Evolutionary conservation across 2,888 invertebrate species (phyloP), one percentile per base, ranked within the genome.

Genomic region (Mylabris sibirica): DNA sequence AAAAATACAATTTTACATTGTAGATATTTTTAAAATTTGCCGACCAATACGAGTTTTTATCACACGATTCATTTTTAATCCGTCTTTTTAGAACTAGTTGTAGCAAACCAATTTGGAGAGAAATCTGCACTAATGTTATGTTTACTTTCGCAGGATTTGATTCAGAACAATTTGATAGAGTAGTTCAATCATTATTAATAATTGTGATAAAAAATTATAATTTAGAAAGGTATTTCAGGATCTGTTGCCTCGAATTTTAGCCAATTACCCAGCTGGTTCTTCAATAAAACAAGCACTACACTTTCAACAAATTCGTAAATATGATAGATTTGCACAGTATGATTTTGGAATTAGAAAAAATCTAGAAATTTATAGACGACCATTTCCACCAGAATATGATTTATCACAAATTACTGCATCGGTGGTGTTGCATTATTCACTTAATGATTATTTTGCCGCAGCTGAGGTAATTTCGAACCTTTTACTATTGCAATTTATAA

Each of bases 301-400:
- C 26, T 62, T 12, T 14, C 1, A 2, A 2, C 62, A 62, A 44
- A 24, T 66, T 3, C 59, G 17, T 38, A 34, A 12, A 22, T 26
- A 11, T 22, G 67, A 62, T 41, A 41, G 3, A 24, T 67, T 71
- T 30, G 35, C 49, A 2, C 53, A 59, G 0, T 71, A 62, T 38
- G 67, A 69, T 63, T 64, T 61, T 30, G 71, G 71, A 3, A n/a
- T 8, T 26, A 12, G 14, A 11, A 17, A 20, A 20, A 71, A 71
- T 64, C 49, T 68, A 26, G 26, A 64, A 44, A 64, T 41, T 20
- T 71, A 71, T 62, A 63, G 63, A 6, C 53, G 24, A 53, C 14
- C 30, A n/a, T 24, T 53, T 44, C 69, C 71, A 34, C 69, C 71
- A 30, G 14, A 4, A 12, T 71, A 69, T 38, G 26, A 71, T 60